These are phyloP conservation scores for Camelus bactrianus DNA, from an alignment of 2,113 vertebrate species.

Conservation along the genomic window DNA sequence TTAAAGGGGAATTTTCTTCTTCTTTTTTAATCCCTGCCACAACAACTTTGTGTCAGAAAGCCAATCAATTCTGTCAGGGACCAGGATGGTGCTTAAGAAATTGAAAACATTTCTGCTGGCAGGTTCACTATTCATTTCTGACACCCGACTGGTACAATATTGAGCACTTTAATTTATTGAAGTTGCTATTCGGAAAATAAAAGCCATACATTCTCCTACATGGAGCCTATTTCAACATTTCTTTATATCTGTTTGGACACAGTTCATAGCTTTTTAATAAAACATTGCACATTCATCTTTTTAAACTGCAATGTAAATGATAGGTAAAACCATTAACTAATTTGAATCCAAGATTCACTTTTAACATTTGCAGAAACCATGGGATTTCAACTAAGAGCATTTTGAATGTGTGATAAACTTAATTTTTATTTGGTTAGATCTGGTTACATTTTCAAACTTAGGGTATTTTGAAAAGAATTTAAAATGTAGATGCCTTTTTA, in stretches of 20 bases:
- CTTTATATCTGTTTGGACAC: constrained; percentile 73
- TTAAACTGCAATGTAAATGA: constrained; percentile 68
- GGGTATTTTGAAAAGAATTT: constrained; percentile 36
- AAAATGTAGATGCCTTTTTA: not conserved
- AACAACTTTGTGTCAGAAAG: constrained; percentile 82
- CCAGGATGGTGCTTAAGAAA: constrained; percentile 83
- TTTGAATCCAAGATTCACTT: constrained; percentile 62
- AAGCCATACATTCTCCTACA: constrained; percentile 84
- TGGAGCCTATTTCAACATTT: constrained; percentile 77
- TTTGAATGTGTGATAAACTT: constrained; percentile 54
- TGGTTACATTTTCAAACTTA: constrained; percentile 1
- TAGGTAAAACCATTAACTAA: constrained; percentile 66
- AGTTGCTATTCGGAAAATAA: constrained; percentile 85
- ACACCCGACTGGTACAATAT: constrained; percentile 84
- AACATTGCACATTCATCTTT: constrained; percentile 72
- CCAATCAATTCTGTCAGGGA: constrained; percentile 83
- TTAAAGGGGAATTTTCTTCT: constrained; percentile 74
- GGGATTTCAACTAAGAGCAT: constrained; percentile 42
- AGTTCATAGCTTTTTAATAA: constrained; percentile 76
- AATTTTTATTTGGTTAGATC: constrained; percentile 53
- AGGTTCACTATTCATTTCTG: constrained; percentile 86
- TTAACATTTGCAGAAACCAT: constrained; percentile 66
- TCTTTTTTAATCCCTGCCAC: constrained; percentile 72
- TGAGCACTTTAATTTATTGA: constrained; percentile 87
- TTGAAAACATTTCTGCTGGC: constrained; percentile 86